Percentiles rank a stretch among this genome's conserved stretches.
Conservation (phyloP, 2,888 invertebrate genomes). For the Perithous albicinctus region DNA sequence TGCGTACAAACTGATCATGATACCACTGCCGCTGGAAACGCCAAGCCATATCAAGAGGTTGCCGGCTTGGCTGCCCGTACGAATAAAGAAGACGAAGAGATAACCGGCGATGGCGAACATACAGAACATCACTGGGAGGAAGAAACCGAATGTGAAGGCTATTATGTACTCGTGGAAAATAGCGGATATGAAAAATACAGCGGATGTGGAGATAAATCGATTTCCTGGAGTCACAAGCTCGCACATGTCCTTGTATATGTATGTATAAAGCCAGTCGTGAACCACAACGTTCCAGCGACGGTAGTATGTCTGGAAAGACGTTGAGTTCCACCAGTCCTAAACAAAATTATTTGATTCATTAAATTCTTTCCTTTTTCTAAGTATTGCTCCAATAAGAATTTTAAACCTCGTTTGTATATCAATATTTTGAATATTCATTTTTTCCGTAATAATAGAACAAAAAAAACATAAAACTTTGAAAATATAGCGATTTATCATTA, state of each 20-base stretch:
- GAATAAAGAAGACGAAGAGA: conserved; percentile 86
- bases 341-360: conserved; percentile 57
- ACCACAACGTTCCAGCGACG: conserved; percentile 98
- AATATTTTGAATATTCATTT: no score
- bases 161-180: conserved; percentile 95
- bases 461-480: no score
- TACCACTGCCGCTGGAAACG: conserved; percentile 91
- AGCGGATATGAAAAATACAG: conserved; percentile 93
- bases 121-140: conserved; percentile 94
- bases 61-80: conserved; percentile 85
- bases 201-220: conserved; percentile 83
- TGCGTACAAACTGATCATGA: conserved; percentile 91
- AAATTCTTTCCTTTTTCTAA: neutral
- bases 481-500: no score
- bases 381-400: neutral
- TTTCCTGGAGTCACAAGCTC: conserved; percentile 84
- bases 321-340: conserved; percentile 97
- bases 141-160: conserved; percentile 92
- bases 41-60: conserved; percentile 95
- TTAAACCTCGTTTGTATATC: no score
- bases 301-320: conserved; percentile 93
- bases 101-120: conserved; percentile 91
- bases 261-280: conserved; percentile 96
- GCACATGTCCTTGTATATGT: conserved; percentile 91
- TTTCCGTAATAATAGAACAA: neutral